These are phyloP conservation scores for Philopedon plagiatum DNA, from an alignment of 2,888 invertebrate species.

Conservation along the genomic window DNA sequence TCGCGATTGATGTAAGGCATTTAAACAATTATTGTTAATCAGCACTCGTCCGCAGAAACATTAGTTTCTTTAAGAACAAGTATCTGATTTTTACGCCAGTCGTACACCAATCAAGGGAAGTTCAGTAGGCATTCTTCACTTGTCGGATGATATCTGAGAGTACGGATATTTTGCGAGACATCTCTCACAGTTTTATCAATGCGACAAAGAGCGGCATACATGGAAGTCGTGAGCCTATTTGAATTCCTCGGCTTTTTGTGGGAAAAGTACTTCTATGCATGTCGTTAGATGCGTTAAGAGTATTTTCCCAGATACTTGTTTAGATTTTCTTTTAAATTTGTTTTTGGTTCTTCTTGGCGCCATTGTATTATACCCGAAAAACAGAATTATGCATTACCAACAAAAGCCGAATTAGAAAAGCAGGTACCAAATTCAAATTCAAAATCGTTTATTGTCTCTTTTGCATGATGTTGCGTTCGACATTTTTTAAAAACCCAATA, in stretches of 20 bases:
- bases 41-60: constrained; percentile 59
- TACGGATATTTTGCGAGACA: constrained; percentile 64
- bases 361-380: too few relatives aligned
- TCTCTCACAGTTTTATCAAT: constrained; percentile 64
- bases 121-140: constrained; percentile 57
- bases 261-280: constrained; percentile 37
- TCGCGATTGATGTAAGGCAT: constrained; percentile 40
- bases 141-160: constrained; percentile 62
- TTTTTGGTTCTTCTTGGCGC: too few relatives aligned
- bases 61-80: constrained; percentile 57
- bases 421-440: too few relatives aligned
- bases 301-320: constrained; percentile 14
- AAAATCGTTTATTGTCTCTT: too few relatives aligned
- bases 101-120: constrained; percentile 60
- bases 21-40: constrained; percentile 56
- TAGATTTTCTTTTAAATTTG: constrained; percentile 9
- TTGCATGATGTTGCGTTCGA: too few relatives aligned
- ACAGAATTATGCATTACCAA: too few relatives aligned
- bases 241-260: constrained; percentile 53
- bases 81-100: constrained; percentile 62
- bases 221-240: constrained; percentile 61
- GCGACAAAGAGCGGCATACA: constrained; percentile 61
- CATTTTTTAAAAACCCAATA: too few relatives aligned
- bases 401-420: too few relatives aligned
- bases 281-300: constrained; percentile 29